phyloP scores from a whole-genome alignment of 2,113 vertebrate genomes.

The Miniopterus natalensis region DNA sequence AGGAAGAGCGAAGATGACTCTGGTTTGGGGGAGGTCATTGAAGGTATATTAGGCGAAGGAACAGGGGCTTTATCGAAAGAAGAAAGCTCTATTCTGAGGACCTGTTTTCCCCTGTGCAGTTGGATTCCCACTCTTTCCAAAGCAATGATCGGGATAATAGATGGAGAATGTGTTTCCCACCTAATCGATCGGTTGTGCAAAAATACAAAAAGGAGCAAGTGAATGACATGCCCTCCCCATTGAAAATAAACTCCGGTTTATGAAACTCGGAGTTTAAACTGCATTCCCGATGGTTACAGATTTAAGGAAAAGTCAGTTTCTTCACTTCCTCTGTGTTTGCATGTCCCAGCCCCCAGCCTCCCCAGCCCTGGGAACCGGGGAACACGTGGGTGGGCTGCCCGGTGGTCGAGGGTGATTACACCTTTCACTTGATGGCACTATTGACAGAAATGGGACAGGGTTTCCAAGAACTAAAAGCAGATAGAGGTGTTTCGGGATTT shows the following conservation, averaged over 20 bases:
- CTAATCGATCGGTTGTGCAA: background rate
- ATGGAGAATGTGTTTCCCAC: background rate
- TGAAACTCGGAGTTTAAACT: background rate
- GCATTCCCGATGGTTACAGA: background rate
- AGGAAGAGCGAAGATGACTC: background rate
- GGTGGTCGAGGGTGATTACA: background rate
- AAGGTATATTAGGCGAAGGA: background rate
- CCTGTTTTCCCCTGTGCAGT: background rate
- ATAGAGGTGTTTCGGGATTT: background rate
- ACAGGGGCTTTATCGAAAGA: background rate
- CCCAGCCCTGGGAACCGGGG: background rate
- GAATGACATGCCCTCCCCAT: background rate
- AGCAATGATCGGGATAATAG: background rate
- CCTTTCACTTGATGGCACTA: background rate
- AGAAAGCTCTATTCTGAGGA: background rate
- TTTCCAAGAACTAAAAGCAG: conserved; percentile 24
- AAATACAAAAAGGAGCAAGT: background rate
- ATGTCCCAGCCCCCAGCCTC: background rate
- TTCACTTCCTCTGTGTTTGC: background rate
- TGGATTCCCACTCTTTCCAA: background rate
- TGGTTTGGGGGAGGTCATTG: background rate
- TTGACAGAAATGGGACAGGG: background rate
- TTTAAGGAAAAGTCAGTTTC: background rate
- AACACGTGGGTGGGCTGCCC: too few relatives aligned
- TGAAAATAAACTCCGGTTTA: background rate